Percentiles rank a stretch among this genome's conserved stretches.
Conservation (phyloP, 2,113 vertebrate genomes). For the Halcyon senegalensis region DNA sequence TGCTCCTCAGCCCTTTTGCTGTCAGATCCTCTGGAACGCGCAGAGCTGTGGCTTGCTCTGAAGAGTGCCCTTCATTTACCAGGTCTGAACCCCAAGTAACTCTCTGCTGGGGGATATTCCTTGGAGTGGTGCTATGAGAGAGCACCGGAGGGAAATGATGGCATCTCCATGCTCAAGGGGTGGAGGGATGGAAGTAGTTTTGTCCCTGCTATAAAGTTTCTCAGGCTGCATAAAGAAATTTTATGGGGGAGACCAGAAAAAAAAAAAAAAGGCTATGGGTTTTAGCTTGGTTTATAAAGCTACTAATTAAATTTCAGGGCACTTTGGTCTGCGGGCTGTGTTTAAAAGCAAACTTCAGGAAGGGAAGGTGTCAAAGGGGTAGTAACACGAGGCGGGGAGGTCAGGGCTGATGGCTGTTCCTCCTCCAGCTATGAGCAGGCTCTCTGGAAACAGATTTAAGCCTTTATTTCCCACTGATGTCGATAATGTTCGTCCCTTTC, state of each 20-base stretch:
- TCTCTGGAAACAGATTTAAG: background rate
- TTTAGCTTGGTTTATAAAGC: background rate
- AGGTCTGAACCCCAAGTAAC: accelerated
- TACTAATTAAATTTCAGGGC: background rate
- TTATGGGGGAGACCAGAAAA: accelerated
- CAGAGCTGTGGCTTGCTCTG: background rate
- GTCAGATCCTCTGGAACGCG: background rate
- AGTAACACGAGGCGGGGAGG: background rate
- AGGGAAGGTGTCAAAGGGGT: background rate
- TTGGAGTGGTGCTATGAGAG: background rate
- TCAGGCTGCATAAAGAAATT: background rate
- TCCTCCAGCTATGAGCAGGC: background rate
- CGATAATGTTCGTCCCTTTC: background rate
- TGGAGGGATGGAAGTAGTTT: background rate
- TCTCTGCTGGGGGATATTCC: accelerated
- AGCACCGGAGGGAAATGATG: background rate
- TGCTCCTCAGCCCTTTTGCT: background rate
- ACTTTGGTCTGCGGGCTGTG: background rate
- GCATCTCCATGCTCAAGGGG: background rate
- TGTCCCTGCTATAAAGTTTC: background rate
- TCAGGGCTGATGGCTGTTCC: background rate
- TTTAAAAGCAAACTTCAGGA: background rate
- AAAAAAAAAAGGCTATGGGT: background rate
- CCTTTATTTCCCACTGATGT: background rate
- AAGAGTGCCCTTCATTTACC: background rate